Base-by-base conservation (phyloP, 2,113 vertebrate genomes). In the Myiopsitta monachus region DNA sequence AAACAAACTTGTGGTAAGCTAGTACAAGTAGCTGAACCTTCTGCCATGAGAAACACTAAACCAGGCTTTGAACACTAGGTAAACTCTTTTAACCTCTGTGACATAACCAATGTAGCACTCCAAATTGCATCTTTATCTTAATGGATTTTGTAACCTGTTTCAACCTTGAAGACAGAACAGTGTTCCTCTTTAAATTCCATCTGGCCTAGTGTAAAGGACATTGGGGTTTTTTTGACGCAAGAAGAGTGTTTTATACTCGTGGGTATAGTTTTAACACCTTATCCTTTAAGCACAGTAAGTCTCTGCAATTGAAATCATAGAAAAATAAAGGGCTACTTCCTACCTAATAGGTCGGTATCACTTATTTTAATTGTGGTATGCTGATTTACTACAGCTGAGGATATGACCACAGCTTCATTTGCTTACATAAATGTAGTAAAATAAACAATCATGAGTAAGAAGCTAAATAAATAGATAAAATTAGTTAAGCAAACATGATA, bases 51-150 rank as follows among this genome's bases (percentile, higher is more conserved):
- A 91, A 89, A 52, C 19, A 44, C 14, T 72, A 82, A 41, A 77
- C 74, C 51, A 78, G 24, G 11, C 36, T 86, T 63, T 72, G 51
- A 92, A 66, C 93, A 79, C 84, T 75, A 85, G 41, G 43, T 55
- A 89, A 76, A 33, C 26, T 87, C n/a, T 92, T 46, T 85, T 94
- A 94, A 88, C 28, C 33, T 83, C 67, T 77, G 59, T 81, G 59
- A 85, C 63, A 94, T 59, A 96, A 74, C 43, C 39, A 90, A 86
- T 31, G 44, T 43, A 95, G 39, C 26, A 64, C 61, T 91, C 57
- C 70, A 88, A 84, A 96, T 41, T 33, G 1, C 64, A 89, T 75
- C 90, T 91, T 94, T 95, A 94, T 96, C 70, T 92, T 95, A 91
- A 96, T 91, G 39, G 77, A 44, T 89, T 96, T 75, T 1, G 1